Evolutionary conservation across 2,888 invertebrate species (phyloP).

Genomic region (Nasonovia ribisnigri): DNA sequence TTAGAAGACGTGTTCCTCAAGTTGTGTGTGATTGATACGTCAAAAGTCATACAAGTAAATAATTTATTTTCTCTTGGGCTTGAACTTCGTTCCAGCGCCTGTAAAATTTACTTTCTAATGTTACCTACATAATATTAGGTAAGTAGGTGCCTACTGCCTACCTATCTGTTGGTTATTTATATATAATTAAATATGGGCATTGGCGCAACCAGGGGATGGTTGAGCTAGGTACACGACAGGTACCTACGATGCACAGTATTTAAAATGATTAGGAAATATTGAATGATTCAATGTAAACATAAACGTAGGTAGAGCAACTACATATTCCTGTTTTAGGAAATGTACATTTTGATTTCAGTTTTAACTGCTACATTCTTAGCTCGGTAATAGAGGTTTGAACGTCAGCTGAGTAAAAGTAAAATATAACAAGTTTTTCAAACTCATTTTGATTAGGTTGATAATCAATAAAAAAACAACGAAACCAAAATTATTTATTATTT

Average conservation of each 20-base stretch:
- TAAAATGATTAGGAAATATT: not conserved
- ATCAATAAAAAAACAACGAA: too few relatives aligned
- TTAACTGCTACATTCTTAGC: not conserved
- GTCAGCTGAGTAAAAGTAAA: not conserved
- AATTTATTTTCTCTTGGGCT: not conserved
- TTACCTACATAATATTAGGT: not conserved
- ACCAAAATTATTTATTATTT: not conserved
- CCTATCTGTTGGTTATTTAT: not conserved
- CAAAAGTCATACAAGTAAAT: constrained; percentile 57
- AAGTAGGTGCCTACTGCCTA: too few relatives aligned
- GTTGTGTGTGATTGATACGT: constrained; percentile 68
- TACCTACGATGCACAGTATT: not conserved
- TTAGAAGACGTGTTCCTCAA: constrained; percentile 73
- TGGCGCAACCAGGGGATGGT: not conserved
- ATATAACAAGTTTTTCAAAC: not conserved
- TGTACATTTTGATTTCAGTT: not conserved
- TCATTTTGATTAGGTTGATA: too few relatives aligned
- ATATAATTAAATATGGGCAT: not conserved
- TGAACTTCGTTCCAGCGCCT: not conserved
- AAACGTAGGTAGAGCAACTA: not conserved
- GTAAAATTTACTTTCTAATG: not conserved
- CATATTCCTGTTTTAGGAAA: not conserved
- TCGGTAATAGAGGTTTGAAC: not conserved
- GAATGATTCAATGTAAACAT: not conserved
- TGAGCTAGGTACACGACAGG: not conserved